These are phyloP conservation scores for Ectemnius cavifrons DNA, from an alignment of 2,888 invertebrate species.

Conservation along the genomic window DNA sequence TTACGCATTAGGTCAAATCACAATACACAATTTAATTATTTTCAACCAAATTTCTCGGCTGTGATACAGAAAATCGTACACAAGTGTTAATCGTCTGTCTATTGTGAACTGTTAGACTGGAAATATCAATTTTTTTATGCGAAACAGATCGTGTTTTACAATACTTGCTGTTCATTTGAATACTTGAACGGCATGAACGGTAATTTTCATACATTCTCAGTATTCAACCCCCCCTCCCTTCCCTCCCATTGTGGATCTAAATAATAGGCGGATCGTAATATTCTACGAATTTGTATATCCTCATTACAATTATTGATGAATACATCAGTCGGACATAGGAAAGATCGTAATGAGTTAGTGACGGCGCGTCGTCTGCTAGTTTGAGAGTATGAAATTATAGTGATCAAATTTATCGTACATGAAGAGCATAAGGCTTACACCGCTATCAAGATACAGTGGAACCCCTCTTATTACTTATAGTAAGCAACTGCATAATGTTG, in stretches of 20 bases:
- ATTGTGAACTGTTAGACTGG: neutral
- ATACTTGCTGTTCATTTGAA: slow-evolving; percentile 13
- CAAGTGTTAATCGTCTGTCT: neutral
- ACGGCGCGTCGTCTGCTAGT: slow-evolving; percentile 9
- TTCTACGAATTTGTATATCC: slow-evolving; percentile 11
- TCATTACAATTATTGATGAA: slow-evolving; percentile 14
- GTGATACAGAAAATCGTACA: slow-evolving; percentile 14
- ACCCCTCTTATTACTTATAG: slow-evolving; percentile 1
- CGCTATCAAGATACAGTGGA: neutral
- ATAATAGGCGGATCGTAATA: slow-evolving; percentile 16
- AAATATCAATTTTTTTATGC: slow-evolving; percentile 9
- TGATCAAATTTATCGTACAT: slow-evolving; percentile 16
- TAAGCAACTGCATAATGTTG: slow-evolving; percentile 10
- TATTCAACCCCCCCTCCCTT: too few relatives aligned
- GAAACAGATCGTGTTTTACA: slow-evolving; percentile 17
- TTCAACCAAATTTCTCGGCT: slow-evolving; percentile 28
- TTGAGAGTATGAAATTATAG: slow-evolving; percentile 22
- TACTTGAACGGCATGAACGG: slow-evolving; percentile 17
- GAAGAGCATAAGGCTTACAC: slow-evolving; percentile 12
- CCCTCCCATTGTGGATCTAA: too few relatives aligned
- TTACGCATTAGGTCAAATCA: slow-evolving; percentile 9
- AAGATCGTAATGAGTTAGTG: slow-evolving; percentile 19
- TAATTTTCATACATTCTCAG: neutral
- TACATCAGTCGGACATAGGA: slow-evolving; percentile 20
- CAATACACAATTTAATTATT: slow-evolving; percentile 37